Conservation (phyloP, 1,140 invertebrate species). For the Papilio aristodemus region DNA sequence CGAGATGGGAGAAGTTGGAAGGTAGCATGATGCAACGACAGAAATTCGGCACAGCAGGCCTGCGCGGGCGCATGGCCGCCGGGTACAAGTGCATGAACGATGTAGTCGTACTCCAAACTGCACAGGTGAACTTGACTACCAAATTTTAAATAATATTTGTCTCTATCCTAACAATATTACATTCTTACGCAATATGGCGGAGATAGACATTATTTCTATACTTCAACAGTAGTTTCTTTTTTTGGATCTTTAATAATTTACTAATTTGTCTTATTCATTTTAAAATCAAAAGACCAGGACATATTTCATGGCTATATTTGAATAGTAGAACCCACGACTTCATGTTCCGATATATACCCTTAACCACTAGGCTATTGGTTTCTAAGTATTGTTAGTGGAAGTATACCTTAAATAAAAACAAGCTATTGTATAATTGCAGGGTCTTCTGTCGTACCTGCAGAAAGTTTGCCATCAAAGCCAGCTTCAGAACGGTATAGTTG, state of each 20-base stretch:
- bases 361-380: too few relatives aligned
- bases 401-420: neutral
- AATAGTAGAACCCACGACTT: too few relatives aligned
- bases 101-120: conserved; percentile 97
- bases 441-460: conserved; percentile 90
- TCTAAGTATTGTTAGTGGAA: neutral
- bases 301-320: too few relatives aligned
- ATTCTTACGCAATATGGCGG: too few relatives aligned
- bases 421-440: conserved; percentile 74
- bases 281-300: too few relatives aligned
- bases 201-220: too few relatives aligned
- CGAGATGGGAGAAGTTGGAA: conserved; percentile 62
- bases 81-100: conserved; percentile 98
- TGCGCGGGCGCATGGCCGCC: conserved; percentile 94
- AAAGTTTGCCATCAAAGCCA: conserved; percentile 78
- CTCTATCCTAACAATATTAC: too few relatives aligned
- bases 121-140: conserved; percentile 81
- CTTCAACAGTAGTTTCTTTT: too few relatives aligned
- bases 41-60: conserved; percentile 94
- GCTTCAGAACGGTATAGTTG: conserved; percentile 87
- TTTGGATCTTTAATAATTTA: too few relatives aligned
- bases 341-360: too few relatives aligned
- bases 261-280: too few relatives aligned
- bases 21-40: conserved; percentile 84
- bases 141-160: neutral